These are phyloP conservation scores for Panagrolaimus sp. DNA, from an alignment of 1,140 invertebrate genomes.

Conservation along the genomic window DNA sequence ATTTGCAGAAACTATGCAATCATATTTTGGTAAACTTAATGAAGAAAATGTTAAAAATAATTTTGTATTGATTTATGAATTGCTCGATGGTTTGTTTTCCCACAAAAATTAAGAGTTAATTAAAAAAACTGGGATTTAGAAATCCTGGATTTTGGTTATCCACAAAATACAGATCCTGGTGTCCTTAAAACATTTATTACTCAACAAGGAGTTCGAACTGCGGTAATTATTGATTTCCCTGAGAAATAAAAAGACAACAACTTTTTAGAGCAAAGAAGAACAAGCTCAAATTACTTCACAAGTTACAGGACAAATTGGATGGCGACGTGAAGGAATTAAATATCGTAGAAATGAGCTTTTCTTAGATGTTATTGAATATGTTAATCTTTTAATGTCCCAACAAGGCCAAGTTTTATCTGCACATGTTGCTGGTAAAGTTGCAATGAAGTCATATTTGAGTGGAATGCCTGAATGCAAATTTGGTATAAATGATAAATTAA, in stretches of 20 bases:
- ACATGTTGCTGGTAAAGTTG: slow-evolving; percentile 96
- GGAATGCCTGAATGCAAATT: slow-evolving; percentile 99
- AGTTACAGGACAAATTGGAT: slow-evolving; percentile 95
- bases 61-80: slow-evolving; percentile 97
- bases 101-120: slow-evolving; percentile 20
- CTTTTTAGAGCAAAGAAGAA: slow-evolving; percentile 85
- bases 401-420: slow-evolving; percentile 98
- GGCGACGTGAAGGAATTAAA: slow-evolving; percentile 97
- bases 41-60: slow-evolving; percentile 99
- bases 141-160: slow-evolving; percentile 98
- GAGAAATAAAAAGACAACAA: too few species aligned
- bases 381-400: slow-evolving; percentile 97
- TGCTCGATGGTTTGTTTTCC: slow-evolving; percentile 75
- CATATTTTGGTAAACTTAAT: slow-evolving; percentile 98
- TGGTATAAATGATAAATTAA: slow-evolving; percentile 98
- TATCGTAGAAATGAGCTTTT: slow-evolving; percentile 97
- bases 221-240: slow-evolving; percentile 50
- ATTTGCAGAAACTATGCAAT: slow-evolving; percentile 98
- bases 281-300: slow-evolving; percentile 99
- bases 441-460: slow-evolving; percentile 98
- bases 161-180: slow-evolving; percentile 98
- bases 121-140: slow-evolving; percentile 65
- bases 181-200: slow-evolving; percentile 99
- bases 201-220: slow-evolving; percentile 94
- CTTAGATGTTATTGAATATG: slow-evolving; percentile 96